Percentiles rank a stretch among this genome's conserved stretches.
Conservation (phyloP, 1,140 invertebrate genomes). For the Ceratosolen fusciceps region DNA sequence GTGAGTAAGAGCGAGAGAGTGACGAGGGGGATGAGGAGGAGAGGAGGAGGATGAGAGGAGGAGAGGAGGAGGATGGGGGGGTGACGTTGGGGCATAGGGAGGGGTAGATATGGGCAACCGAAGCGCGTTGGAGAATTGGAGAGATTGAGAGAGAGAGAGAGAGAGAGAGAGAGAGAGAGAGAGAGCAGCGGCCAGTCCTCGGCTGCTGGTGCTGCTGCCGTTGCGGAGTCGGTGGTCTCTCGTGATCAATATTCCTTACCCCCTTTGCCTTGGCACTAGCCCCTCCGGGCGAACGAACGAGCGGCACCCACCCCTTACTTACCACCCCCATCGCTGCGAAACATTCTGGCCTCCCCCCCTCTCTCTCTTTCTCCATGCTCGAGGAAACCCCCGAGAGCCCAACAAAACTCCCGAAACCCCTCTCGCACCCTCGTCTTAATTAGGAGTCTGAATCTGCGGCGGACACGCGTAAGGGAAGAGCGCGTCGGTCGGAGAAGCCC, state of each 20-base stretch:
- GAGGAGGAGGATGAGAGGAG: conserved; percentile 22
- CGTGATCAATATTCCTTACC: conserved; percentile 73
- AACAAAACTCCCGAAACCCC: conserved; percentile 65
- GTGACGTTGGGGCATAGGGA: too few species aligned
- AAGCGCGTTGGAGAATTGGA: too few species aligned
- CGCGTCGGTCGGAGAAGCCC: conserved; percentile 53
- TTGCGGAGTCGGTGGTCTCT: conserved; percentile 60
- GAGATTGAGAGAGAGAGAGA: conserved; percentile 47
- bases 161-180: conserved; percentile 40
- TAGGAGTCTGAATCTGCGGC: conserved; percentile 78
- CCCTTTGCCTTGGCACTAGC: conserved; percentile 67
- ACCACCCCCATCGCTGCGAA: conserved; percentile 43
- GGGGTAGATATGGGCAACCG: too few species aligned
- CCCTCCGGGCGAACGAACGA: conserved; percentile 58
- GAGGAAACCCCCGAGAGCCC: conserved; percentile 57
- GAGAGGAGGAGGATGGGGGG: too few species aligned
- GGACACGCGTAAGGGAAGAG: conserved; percentile 76
- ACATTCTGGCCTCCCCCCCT: conserved; percentile 35
- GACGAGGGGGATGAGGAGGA: conserved; percentile 37
- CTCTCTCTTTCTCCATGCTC: conserved; percentile 3
- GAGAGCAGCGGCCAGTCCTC: conserved; percentile 62
- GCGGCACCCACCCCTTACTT: conserved; percentile 48
- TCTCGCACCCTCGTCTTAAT: conserved; percentile 75
- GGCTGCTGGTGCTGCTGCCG: conserved; percentile 42
- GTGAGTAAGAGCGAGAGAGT: conserved; percentile 50